phyloP scores from a whole-genome alignment of 1,140 invertebrate genomes.

The Pectinophora gossypiella region DNA sequence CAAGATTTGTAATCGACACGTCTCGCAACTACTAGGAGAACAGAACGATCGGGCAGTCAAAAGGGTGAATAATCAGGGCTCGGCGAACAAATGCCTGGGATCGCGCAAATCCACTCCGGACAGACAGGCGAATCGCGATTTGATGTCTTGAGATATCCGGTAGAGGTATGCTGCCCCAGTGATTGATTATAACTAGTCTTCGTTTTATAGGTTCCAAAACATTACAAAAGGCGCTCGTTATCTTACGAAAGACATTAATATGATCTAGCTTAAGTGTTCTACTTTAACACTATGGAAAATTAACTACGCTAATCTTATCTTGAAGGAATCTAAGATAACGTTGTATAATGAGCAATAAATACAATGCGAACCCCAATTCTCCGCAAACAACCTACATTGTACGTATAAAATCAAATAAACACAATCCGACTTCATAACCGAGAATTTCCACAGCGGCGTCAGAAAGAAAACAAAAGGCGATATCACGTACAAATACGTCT shows the following conservation, averaged over 20 bases:
- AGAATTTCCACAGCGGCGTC: not conserved
- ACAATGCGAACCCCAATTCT: too few species aligned
- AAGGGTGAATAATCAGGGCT: slow-evolving; percentile 57
- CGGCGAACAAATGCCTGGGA: slow-evolving; percentile 31
- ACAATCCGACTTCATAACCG: too few species aligned
- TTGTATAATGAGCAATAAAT: too few species aligned
- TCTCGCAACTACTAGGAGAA: not conserved
- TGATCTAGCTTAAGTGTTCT: not conserved
- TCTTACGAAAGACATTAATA: not conserved
- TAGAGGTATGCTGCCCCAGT: not conserved
- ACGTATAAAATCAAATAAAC: too few species aligned
- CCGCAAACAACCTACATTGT: too few species aligned
- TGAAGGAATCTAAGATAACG: too few species aligned
- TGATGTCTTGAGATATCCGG: slow-evolving; percentile 17
- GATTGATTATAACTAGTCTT: slow-evolving; percentile 2
- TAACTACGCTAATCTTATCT: too few species aligned
- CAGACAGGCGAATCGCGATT: slow-evolving; percentile 37
- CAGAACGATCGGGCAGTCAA: slow-evolving; percentile 5
- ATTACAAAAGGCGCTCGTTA: not conserved
- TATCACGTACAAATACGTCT: slow-evolving; percentile 63
- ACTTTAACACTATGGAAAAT: not conserved
- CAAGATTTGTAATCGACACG: not conserved
- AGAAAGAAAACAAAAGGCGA: slow-evolving; percentile 23
- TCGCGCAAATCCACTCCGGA: slow-evolving; percentile 50
- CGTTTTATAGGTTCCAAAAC: not conserved